These are phyloP conservation scores for Odontesthes bonariensis DNA, from an alignment of 2,113 vertebrate species.

Conservation along the genomic window DNA sequence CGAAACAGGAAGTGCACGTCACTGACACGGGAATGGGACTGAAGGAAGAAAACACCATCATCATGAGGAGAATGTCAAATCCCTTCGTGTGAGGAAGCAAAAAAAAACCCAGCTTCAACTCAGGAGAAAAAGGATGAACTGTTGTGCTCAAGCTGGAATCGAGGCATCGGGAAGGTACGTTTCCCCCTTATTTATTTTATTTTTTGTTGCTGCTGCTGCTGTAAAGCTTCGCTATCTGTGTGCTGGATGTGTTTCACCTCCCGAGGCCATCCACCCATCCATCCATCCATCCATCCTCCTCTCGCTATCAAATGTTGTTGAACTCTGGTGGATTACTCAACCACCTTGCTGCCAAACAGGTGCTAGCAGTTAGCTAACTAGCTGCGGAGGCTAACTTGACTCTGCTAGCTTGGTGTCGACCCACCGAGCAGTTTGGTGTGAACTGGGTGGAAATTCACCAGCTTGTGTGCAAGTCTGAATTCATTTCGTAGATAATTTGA, in stretches of 20 bases:
- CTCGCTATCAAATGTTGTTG: slow-evolving; percentile 1
- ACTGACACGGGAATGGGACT: slow-evolving; percentile 74
- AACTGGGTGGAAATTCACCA: slow-evolving; percentile 14
- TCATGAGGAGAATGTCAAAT: slow-evolving; percentile 67
- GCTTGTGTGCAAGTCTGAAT: slow-evolving; percentile 5
- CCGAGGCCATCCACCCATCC: slow-evolving; percentile 40
- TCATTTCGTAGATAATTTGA: not conserved
- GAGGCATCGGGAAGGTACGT: slow-evolving; percentile 76
- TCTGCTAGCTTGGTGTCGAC: not conserved
- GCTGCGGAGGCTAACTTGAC: slow-evolving; percentile 4
- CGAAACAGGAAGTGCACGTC: slow-evolving; percentile 82
- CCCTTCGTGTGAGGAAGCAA: slow-evolving; percentile 23
- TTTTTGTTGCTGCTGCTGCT: accelerated
- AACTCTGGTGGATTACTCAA: slow-evolving; percentile 20
- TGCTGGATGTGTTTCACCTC: slow-evolving; percentile 16
- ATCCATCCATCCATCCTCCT: not conserved
- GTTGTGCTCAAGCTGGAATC: slow-evolving; percentile 55
- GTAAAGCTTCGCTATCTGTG: not conserved
- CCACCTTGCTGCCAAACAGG: slow-evolving; percentile 28
- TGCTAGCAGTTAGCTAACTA: slow-evolving; percentile 43
- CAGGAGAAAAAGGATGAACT: slow-evolving; percentile 68
- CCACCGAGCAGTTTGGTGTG: not conserved
- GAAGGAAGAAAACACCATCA: slow-evolving; percentile 58
- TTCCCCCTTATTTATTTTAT: not conserved
- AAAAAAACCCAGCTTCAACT: slow-evolving; percentile 3